Evolutionary conservation across 2,797 vertebrate genomes (phyloP).

Genomic region (Moxostoma hubbsi): DNA sequence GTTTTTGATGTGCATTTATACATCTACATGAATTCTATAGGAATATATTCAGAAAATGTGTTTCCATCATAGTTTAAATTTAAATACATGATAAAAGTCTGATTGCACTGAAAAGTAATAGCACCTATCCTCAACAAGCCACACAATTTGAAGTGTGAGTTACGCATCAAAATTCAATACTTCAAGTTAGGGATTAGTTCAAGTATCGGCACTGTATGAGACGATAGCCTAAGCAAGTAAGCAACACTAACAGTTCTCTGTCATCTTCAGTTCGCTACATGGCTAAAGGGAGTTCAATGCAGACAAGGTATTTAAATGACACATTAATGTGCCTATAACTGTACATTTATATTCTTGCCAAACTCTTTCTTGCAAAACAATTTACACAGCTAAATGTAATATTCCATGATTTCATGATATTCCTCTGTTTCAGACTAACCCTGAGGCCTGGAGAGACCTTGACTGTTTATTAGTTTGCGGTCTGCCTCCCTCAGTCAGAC

Average conservation of each 20-base stretch:
- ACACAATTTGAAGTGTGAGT: not conserved
- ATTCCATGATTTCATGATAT: slow-evolving; percentile 7
- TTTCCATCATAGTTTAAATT: too few relatives aligned
- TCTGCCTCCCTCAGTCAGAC: slow-evolving; percentile 34
- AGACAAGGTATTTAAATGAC: not conserved
- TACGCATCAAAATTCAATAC: not conserved
- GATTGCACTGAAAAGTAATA: not conserved
- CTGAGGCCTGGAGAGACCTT: slow-evolving; percentile 15
- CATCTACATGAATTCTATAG: too few relatives aligned
- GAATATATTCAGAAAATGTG: too few relatives aligned
- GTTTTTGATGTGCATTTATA: too few relatives aligned
- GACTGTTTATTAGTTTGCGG: slow-evolving; percentile 41
- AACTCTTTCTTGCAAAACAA: slow-evolving; percentile 18
- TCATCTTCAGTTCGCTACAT: not conserved
- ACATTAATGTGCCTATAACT: not conserved
- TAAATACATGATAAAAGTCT: not conserved
- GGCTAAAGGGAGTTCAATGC: not conserved
- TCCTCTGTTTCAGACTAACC: slow-evolving; percentile 14
- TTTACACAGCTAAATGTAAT: not conserved
- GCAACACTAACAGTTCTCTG: too few relatives aligned
- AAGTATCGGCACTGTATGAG: not conserved
- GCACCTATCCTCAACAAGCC: not conserved
- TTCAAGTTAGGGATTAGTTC: not conserved
- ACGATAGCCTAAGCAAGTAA: not conserved
- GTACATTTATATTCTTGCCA: slow-evolving; percentile 20